Conservation (phyloP, 2,888 invertebrate genomes). For the Thymelicus sylvestris region DNA sequence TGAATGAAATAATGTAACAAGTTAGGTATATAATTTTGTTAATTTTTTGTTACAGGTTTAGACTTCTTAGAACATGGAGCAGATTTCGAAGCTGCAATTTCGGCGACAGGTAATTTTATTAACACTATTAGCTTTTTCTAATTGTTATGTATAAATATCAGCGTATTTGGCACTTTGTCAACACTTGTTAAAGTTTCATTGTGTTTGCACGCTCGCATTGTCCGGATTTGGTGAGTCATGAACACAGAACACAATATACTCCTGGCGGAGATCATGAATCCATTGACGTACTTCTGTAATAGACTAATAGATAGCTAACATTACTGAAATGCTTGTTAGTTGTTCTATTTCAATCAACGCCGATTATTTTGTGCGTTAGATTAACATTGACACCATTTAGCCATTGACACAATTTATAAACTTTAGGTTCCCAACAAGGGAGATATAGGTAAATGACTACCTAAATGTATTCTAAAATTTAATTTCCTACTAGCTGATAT, state of each 20-base stretch:
- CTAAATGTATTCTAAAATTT: too few relatives aligned
- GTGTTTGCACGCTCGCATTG: constrained; percentile 26
- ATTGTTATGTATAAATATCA: constrained; percentile 13
- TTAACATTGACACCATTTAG: too few relatives aligned
- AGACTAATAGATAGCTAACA: constrained; percentile 13
- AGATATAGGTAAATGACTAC: too few relatives aligned
- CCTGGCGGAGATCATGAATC: too few relatives aligned
- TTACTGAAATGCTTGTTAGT: neutral
- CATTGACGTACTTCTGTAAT: neutral
- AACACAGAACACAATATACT: too few relatives aligned
- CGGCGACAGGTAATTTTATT: constrained; percentile 84
- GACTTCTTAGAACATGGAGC: constrained; percentile 90
- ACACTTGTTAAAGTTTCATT: constrained; percentile 21
- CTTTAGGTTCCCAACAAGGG: too few relatives aligned
- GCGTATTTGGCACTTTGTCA: constrained; percentile 21
- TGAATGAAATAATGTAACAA: neutral
- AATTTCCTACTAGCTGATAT: too few relatives aligned
- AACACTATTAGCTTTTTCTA: neutral
- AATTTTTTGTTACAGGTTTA: constrained; percentile 83
- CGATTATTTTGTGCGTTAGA: neutral
- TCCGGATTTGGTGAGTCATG: constrained; percentile 32
- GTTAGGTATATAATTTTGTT: constrained; percentile 34
- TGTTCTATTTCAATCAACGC: neutral
- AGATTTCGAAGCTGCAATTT: constrained; percentile 89
- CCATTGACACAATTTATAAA: too few relatives aligned